Evolutionary conservation across 2,797 vertebrate genomes (phyloP).

Genomic region (Apogon hyalosoma): DNA sequence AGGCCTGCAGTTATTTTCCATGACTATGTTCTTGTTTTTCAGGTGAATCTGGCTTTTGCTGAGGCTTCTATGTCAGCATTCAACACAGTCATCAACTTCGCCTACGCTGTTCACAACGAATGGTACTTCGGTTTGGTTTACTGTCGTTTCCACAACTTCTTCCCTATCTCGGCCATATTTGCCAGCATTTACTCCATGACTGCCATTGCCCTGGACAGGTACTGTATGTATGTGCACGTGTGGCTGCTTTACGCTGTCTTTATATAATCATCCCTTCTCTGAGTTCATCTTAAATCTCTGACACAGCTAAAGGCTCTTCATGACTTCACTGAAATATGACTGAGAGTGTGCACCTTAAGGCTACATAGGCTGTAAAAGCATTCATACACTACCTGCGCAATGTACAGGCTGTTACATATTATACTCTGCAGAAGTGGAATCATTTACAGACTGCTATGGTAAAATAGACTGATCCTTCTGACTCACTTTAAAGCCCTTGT

Average conservation of each 20-base stretch:
- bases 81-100: conserved; percentile 97
- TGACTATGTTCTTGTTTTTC: no score
- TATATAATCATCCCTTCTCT: no score
- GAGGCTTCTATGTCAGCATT: conserved; percentile 96
- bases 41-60: conserved; percentile 93
- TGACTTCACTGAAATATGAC: not conserved
- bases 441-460: no score
- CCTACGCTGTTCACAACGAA: conserved; percentile 92
- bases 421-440: no score
- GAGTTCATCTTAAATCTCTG: not conserved
- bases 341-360: conserved; percentile 3
- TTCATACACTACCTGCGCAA: not conserved
- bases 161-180: conserved; percentile 95
- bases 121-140: conserved; percentile 96
- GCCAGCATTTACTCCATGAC: conserved; percentile 99
- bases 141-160: conserved; percentile 99
- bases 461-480: no score
- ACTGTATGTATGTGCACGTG: not conserved
- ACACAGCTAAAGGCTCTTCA: no score
- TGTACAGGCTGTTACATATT: no score
- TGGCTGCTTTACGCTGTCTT: conserved; percentile 7
- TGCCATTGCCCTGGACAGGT: conserved; percentile 96
- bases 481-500: no score
- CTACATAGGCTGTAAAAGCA: not conserved
- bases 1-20: no score